phyloP scores from a whole-genome alignment of 2,113 vertebrate species.

The Microtus oregoni region DNA sequence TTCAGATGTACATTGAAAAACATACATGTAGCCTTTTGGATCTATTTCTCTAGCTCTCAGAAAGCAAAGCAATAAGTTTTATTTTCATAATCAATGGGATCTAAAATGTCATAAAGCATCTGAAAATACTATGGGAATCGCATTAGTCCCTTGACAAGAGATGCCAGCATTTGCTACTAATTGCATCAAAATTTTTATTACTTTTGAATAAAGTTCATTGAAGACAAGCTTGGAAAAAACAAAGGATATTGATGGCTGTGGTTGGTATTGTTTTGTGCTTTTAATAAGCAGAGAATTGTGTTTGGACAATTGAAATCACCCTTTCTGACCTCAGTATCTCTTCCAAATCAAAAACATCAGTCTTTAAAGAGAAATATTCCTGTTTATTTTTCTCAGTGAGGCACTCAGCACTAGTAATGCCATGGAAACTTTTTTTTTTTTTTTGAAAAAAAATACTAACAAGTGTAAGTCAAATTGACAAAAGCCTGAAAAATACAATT shows the following conservation, averaged over 20 bases:
- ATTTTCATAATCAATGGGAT: background rate
- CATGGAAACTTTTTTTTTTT: background rate
- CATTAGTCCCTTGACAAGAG: background rate
- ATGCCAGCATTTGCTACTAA: slow-evolving; percentile 57
- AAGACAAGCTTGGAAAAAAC: slow-evolving; percentile 32
- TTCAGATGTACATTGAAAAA: background rate
- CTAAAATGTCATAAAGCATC: slow-evolving; percentile 54
- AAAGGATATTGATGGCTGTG: background rate
- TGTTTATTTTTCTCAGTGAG: slow-evolving; percentile 56
- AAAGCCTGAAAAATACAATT: slow-evolving; percentile 4
- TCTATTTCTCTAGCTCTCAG: background rate
- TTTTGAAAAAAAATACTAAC: background rate
- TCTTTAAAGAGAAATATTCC: slow-evolving; percentile 23
- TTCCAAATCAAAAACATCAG: slow-evolving; percentile 22
- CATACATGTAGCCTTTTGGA: background rate
- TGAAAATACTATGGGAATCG: slow-evolving; percentile 38
- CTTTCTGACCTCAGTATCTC: background rate
- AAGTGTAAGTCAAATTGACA: slow-evolving; percentile 33
- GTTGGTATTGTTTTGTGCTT: background rate
- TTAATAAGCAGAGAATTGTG: slow-evolving; percentile 40
- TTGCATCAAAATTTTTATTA: slow-evolving; percentile 57
- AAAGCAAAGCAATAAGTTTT: slow-evolving; percentile 12
- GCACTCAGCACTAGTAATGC: slow-evolving; percentile 10
- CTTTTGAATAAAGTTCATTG: slow-evolving; percentile 17
- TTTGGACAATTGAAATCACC: background rate